These are phyloP conservation scores for Cheilosia urbana DNA, from an alignment of 2,888 invertebrate genomes.

Conservation along the genomic window DNA sequence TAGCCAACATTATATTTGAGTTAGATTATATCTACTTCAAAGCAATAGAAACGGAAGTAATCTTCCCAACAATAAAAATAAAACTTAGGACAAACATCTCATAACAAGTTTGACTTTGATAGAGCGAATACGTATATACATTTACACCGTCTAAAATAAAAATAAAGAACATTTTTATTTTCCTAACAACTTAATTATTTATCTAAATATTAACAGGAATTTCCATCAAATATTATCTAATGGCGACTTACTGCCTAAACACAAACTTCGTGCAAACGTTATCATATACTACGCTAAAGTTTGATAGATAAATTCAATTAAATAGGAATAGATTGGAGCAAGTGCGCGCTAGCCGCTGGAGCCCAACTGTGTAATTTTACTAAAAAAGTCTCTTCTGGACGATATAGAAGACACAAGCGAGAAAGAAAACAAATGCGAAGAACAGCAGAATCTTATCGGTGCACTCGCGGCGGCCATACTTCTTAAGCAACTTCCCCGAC, in stretches of 20 bases:
- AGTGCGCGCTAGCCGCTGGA: constrained; percentile 83
- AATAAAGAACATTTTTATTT: constrained; percentile 10
- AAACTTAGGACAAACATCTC: constrained; percentile 24
- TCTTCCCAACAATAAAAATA: constrained; percentile 15
- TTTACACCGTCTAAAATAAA: constrained; percentile 32
- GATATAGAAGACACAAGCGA: constrained; percentile 96
- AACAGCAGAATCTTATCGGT: constrained; percentile 96
- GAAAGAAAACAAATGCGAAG: constrained; percentile 94
- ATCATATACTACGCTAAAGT: neutral
- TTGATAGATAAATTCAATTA: constrained; percentile 62
- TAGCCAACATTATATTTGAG: constrained; percentile 11
- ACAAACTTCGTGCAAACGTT: constrained; percentile 19
- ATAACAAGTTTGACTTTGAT: constrained; percentile 21
- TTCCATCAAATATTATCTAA: constrained; percentile 48
- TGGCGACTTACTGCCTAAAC: constrained; percentile 20
- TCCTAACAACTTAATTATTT: constrained; percentile 30
- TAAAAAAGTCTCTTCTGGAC: constrained; percentile 94
- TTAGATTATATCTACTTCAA: constrained; percentile 10
- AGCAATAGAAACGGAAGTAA: constrained; percentile 31
- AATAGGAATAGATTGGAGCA: constrained; percentile 63
- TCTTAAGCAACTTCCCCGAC: constrained; percentile 95
- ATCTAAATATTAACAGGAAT: constrained; percentile 59
- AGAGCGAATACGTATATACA: constrained; percentile 25
- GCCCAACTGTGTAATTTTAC: constrained; percentile 84
- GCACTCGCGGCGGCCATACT: constrained; percentile 96